Evolutionary conservation across 2,797 vertebrate species (phyloP), one percentile per base, ranked within the genome.

Genomic region (Ataeniobius toweri): DNA sequence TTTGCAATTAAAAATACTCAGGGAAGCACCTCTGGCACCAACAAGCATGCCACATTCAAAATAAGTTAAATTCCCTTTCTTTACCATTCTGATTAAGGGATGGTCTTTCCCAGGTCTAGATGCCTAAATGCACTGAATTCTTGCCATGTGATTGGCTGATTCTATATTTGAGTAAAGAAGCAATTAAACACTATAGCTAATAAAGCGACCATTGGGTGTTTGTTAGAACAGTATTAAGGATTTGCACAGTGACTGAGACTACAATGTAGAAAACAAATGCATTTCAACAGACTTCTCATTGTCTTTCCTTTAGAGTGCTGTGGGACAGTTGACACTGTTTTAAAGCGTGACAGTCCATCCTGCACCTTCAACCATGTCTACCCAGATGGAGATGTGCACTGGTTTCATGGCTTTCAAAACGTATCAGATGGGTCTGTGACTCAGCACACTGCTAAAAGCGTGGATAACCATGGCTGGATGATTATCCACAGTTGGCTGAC

Each of bases 381-480:
- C 75, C 91, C 91, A 0, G 87, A 86, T 0, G 90, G 84, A 36
- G 85, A 93, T 3, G 93, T 95, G 16, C 86, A 92, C 79, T 95
- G 94, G 94, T 94, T 91, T 59, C 50, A 83, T 0, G 79, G 61
- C 31, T 61, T 80, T 44, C 71, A 8, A 10, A 80, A 65, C 6
- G 59, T 93, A 39, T 76, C 85, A 2, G 72, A 46, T 0, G 20
- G 16, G 3, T 69, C 86, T 56, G 2, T 24, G 16, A 73, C 5
- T 5, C 26, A 48, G 6, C 1, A 24, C 22, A 87, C 77, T 0
- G 1, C n/a, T 0, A 87, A 88, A 71, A 20, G 14, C 0, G 77
- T 84, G 16, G 82, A 85, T 0, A 0, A 22, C 12, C 68, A 68
- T 0, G 90, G 89, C 1, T 91, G 85, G 85, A 24, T 89, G 56